Conservation (phyloP, 2,888 invertebrate species). For the Cremastinae sp. region DNA sequence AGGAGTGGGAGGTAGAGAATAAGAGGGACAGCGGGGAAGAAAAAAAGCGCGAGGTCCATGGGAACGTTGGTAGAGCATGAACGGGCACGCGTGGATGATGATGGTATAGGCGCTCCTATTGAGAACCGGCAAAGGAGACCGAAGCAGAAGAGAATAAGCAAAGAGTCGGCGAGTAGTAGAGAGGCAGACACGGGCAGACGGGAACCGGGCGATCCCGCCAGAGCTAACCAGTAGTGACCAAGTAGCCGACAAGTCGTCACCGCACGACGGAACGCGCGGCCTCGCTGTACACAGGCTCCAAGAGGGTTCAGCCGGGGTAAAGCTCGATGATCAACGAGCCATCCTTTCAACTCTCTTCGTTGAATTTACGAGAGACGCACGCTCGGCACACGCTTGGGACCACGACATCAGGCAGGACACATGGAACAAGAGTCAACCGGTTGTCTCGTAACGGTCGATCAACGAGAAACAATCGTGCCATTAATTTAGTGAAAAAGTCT, state of each 20-base stretch:
- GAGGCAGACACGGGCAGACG: conserved; percentile 65
- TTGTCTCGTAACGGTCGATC: conserved; percentile 37
- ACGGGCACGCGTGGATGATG: background rate
- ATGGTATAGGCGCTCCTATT: conserved; percentile 36
- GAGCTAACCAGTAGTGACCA: conserved; percentile 65
- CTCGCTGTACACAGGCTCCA: background rate
- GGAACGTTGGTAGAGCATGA: conserved; percentile 20
- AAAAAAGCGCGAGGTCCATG: conserved; percentile 16
- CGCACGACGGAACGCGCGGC: conserved; percentile 29
- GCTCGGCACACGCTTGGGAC: too few species aligned
- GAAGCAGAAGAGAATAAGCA: conserved; percentile 63
- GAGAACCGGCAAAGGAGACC: conserved; percentile 53
- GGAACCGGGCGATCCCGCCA: conserved; percentile 64
- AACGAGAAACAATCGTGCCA: conserved; percentile 59
- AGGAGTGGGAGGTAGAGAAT: conserved; percentile 4
- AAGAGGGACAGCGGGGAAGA: background rate
- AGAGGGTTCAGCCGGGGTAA: conserved; percentile 17
- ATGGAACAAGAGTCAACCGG: conserved; percentile 44
- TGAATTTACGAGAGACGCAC: too few species aligned
- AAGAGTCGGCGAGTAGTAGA: conserved; percentile 61
- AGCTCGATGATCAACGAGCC: conserved; percentile 45
- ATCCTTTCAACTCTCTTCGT: conserved; percentile 14
- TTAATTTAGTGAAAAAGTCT: conserved; percentile 37
- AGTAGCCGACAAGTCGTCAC: conserved; percentile 63
- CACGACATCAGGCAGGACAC: conserved; percentile 26